Evolutionary conservation across 2,113 vertebrate species (phyloP).

Genomic region (Acrocephalus arundinaceus): DNA sequence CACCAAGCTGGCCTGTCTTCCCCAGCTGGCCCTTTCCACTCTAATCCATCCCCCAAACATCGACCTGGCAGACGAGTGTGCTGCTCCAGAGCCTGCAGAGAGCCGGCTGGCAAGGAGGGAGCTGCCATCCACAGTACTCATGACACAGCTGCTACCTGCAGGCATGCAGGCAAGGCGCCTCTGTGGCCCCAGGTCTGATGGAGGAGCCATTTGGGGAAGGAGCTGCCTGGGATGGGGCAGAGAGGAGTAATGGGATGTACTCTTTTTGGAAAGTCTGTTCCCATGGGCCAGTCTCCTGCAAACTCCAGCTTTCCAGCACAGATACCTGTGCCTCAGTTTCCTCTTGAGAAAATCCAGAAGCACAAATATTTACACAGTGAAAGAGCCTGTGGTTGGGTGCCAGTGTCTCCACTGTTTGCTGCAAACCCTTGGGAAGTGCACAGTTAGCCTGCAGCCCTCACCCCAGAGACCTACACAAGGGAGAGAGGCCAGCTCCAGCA

Average conservation of each 20-base stretch:
- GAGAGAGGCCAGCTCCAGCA: not conserved
- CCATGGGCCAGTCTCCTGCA: not conserved
- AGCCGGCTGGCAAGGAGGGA: accelerated
- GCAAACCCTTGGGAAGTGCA: not conserved
- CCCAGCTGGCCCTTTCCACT: not conserved
- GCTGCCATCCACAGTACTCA: accelerated
- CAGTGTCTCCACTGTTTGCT: not conserved
- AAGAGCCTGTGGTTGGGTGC: not conserved
- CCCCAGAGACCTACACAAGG: not conserved
- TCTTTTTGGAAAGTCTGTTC: not conserved
- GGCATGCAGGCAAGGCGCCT: not conserved
- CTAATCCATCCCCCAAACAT: accelerated
- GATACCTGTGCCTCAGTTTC: conserved; percentile 5
- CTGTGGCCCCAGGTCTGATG: not conserved
- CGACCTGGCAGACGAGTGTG: not conserved
- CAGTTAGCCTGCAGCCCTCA: not conserved
- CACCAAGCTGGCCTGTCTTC: not conserved
- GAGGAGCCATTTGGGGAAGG: accelerated
- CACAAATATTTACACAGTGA: conserved; percentile 18
- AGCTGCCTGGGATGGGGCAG: not conserved
- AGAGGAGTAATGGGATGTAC: not conserved
- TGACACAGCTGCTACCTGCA: not conserved
- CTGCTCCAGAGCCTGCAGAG: not conserved
- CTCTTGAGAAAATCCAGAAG: not conserved
- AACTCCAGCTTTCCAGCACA: not conserved